Evolutionary conservation across 1,140 invertebrate genomes (phyloP), one percentile per base, ranked within the genome.

Genomic region (Macrocentrus cingulum): DNA sequence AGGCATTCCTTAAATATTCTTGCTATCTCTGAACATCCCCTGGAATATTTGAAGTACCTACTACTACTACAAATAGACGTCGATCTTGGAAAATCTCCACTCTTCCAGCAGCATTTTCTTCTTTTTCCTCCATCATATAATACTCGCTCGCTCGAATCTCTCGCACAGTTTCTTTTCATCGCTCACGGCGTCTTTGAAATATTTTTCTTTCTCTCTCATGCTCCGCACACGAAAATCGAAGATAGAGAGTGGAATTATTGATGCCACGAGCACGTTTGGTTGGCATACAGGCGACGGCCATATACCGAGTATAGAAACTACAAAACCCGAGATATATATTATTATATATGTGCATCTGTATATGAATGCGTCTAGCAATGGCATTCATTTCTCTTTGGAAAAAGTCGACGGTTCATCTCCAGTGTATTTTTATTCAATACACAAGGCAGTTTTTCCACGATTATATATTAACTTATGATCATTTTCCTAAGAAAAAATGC

Each of bases 201-300:
- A 50, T 51, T 5, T 51, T 51, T 36, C 34, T 5, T 29, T 32
- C 22, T 39, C 11, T 15, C 32, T 18, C 37, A 18, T n/a, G 45
- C 51, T 9, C 32, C 46, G 36, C 48, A 51, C 39, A 32, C 42
- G 53, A 46, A 56, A 56, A 56, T 56, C 46, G 42, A 29, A 48
- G 53, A 56, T 56, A 56, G 53, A 54, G 37, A 56, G 32, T 42
- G 25, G 42, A 56, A 56, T 56, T 56, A 56, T 56, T 56, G 53
- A 56, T 56, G 44, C 53, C 53, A 15, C 20, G 42, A 56, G 36
- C 36, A 53, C 51, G n/a, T 22, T 19, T 42, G 20, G 51, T n/a
- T n/a, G n/a, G n/a, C n/a, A n/a, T n/a, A n/a, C 29, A 53, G 51
- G 13, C 37, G 20, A 39, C 37, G 15, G 39, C 25, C 45, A 46